phyloP scores from a whole-genome alignment of 2,797 vertebrate genomes.

The Clarias fuscus region DNA sequence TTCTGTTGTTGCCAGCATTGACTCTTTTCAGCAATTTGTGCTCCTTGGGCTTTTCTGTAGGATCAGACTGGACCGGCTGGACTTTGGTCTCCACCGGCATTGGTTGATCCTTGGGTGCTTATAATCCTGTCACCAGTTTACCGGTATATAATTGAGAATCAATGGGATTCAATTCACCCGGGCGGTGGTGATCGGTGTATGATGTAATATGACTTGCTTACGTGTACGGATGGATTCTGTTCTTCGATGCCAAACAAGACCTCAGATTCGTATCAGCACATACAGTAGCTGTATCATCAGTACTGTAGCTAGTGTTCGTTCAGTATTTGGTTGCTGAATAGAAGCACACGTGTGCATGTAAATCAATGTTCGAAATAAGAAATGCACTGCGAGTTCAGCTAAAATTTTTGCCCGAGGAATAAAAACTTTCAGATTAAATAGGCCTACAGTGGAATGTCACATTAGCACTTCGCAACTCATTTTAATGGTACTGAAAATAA shows the following conservation, averaged over 20 bases:
- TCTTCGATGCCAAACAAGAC: neutral
- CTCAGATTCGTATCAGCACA: neutral
- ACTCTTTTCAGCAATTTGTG: no score
- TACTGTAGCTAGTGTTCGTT: neutral
- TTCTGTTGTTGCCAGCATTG: no score
- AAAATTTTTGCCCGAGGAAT: neutral
- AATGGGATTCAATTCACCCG: no score
- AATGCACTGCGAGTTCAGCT: neutral
- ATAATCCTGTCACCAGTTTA: no score
- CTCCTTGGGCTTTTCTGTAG: no score
- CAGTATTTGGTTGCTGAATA: neutral
- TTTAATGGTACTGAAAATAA: neutral
- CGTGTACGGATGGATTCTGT: neutral
- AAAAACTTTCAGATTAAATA: neutral
- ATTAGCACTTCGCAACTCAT: neutral
- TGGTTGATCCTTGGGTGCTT: no score
- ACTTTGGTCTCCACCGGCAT: no score
- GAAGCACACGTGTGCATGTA: neutral
- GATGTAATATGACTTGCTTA: no score
- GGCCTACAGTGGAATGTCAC: neutral
- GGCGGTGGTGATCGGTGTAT: no score
- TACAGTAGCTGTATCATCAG: no score
- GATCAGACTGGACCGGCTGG: no score
- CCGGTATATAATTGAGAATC: no score
- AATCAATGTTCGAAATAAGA: neutral